Percentiles rank a stretch among this genome's conserved stretches.
Evolutionary conservation across 2,113 vertebrate genomes (phyloP).

Genomic region (Protomyctophum bolini): DNA sequence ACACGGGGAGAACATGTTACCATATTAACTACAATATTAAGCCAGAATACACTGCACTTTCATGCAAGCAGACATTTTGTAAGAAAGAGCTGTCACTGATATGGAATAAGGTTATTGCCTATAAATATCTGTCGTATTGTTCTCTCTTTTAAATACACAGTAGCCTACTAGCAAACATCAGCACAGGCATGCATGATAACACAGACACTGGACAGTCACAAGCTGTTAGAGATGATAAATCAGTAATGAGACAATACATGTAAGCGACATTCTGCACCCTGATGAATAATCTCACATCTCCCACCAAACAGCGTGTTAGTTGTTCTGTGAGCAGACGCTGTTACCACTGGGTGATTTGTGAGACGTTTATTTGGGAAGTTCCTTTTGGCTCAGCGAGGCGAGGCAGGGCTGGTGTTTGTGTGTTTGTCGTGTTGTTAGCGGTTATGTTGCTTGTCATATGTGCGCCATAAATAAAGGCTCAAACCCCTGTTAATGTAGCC

Average conservation of each 20-base stretch:
- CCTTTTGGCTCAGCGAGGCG: conserved; percentile 34
- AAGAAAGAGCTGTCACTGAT: too few species aligned
- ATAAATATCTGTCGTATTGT: conserved; percentile 1
- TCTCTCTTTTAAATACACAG: background rate
- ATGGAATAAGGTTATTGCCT: conserved; percentile 14
- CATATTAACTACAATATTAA: too few species aligned
- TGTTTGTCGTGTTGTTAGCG: conserved; percentile 74
- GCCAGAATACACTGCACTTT: too few species aligned
- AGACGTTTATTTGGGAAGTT: conserved; percentile 63
- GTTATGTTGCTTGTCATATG: conserved; percentile 76
- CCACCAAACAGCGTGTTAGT: conserved; percentile 36
- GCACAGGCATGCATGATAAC: background rate
- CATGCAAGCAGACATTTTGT: too few species aligned
- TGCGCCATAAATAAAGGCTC: conserved; percentile 72
- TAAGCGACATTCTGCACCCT: conserved; percentile 13
- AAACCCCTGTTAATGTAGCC: conserved; percentile 60
- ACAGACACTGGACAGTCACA: background rate
- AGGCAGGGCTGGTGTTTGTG: conserved; percentile 60
- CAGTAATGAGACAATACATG: too few species aligned
- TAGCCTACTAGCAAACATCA: background rate
- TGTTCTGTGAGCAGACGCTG: conserved; percentile 38
- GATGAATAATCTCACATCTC: background rate
- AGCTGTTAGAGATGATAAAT: too few species aligned
- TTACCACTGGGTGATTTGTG: conserved; percentile 62
- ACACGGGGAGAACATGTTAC: too few species aligned